phyloP scores from a whole-genome alignment of 2,113 vertebrate genomes.

The Eurystomus gularis region DNA sequence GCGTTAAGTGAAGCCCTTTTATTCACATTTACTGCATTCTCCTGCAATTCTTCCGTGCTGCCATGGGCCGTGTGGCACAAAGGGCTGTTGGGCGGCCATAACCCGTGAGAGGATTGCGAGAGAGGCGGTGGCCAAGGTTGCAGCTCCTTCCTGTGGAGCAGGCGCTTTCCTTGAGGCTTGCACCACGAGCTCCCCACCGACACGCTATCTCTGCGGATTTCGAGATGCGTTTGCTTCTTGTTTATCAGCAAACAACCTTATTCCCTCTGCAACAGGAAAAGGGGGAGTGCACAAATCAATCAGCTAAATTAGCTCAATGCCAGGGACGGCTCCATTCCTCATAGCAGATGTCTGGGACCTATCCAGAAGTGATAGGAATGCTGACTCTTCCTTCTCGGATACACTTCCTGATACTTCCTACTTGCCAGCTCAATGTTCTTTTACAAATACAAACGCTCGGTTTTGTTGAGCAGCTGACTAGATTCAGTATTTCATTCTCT shows the following conservation, averaged over 20 bases:
- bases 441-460: neutral
- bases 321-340: neutral
- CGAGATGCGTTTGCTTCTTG: neutral
- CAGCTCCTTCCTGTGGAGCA: neutral
- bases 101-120: neutral
- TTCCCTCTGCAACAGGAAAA: neutral
- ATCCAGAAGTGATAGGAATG: neutral
- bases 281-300: neutral
- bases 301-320: neutral
- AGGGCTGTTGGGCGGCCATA: fast-evolving
- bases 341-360: neutral
- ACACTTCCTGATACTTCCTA: neutral
- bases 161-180: neutral
- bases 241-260: neutral
- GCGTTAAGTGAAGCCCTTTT: neutral
- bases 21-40: neutral
- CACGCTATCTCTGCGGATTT: neutral
- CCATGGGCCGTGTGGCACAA: neutral
- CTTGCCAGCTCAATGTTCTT: neutral
- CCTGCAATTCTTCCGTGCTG: fast-evolving
- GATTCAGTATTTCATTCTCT: neutral
- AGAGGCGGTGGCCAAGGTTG: neutral
- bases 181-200: neutral
- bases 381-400: neutral
- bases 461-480: neutral